Conservation (phyloP, 2,888 invertebrate species). For the Pandemis corylana region DNA sequence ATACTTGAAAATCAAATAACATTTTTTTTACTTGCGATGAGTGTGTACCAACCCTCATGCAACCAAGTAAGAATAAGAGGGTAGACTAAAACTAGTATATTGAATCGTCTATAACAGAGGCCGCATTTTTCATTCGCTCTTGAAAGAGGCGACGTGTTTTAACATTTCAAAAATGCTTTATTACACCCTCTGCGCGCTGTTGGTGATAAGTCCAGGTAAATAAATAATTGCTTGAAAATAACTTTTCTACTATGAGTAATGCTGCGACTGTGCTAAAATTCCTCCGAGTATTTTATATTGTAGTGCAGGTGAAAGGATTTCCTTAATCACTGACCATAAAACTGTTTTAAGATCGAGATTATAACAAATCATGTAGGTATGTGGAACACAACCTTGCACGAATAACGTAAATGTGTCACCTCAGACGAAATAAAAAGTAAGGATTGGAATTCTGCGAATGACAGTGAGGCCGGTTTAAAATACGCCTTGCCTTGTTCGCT, state of each 20-base stretch:
- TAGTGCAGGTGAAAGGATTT: too few relatives aligned
- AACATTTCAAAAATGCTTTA: conserved; percentile 48
- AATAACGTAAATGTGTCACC: too few relatives aligned
- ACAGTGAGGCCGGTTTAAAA: too few relatives aligned
- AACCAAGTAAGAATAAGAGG: not conserved
- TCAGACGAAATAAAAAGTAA: too few relatives aligned
- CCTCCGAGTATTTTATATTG: not conserved
- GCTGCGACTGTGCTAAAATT: not conserved
- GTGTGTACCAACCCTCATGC: not conserved
- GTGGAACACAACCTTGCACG: too few relatives aligned
- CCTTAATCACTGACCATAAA: too few relatives aligned
- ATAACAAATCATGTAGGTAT: too few relatives aligned
- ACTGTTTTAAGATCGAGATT: too few relatives aligned
- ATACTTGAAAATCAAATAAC: not conserved
- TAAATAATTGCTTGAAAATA: not conserved
- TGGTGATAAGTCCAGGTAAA: conserved; percentile 54
- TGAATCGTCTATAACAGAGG: not conserved
- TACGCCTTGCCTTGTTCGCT: too few relatives aligned
- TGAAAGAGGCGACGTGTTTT: conserved; percentile 17
- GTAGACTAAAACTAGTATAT: not conserved
- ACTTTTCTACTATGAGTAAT: not conserved
- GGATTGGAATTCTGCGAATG: too few relatives aligned
- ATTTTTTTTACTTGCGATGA: not conserved
- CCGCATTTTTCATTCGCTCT: not conserved
- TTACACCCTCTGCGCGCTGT: conserved; percentile 48